Evolutionary conservation across 1,140 invertebrate species (phyloP).

Genomic region (Drosophila azteca): DNA sequence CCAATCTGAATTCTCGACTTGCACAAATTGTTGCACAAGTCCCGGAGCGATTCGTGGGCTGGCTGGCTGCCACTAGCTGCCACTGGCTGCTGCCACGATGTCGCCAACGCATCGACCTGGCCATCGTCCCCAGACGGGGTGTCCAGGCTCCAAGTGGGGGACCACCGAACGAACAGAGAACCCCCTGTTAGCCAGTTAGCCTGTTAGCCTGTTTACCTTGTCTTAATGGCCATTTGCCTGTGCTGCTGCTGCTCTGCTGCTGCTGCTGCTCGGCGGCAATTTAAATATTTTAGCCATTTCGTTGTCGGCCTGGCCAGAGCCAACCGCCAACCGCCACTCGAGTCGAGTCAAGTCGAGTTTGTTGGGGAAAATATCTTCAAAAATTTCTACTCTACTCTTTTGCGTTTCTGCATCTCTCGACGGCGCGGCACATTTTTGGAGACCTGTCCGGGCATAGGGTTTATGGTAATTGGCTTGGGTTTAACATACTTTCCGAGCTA

Average conservation of each 20-base stretch:
- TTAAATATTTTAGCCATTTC: conserved; percentile 79
- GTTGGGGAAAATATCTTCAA: conserved; percentile 44
- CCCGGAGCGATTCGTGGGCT: conserved; percentile 46
- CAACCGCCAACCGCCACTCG: conserved; percentile 3
- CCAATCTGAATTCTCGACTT: conserved; percentile 64
- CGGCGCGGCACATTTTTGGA: conserved; percentile 26
- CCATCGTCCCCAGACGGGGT: not conserved
- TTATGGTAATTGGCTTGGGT: conserved; percentile 2
- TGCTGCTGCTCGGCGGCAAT: conserved; percentile 49
- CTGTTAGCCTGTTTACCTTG: conserved; percentile 67
- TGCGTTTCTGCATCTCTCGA: conserved; percentile 47
- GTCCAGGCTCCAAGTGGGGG: conserved; percentile 7
- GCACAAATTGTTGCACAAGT: conserved; percentile 74
- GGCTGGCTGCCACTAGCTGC: conserved; percentile 29
- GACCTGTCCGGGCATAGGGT: conserved; percentile 6
- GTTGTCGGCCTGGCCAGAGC: conserved; percentile 53
- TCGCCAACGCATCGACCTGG: conserved; percentile 60
- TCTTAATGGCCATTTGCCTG: conserved; percentile 67
- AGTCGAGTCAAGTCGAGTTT: conserved; percentile 20
- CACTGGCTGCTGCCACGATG: conserved; percentile 45
- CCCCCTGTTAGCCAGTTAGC: not conserved
- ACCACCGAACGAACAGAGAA: conserved; percentile 35
- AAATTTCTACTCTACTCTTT: conserved; percentile 71
- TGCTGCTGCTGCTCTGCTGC: conserved; percentile 45
- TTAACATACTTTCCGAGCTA: not conserved